These are phyloP conservation scores for Pavo muticus DNA, from an alignment of 2,113 vertebrate species.

Conservation along the genomic window DNA sequence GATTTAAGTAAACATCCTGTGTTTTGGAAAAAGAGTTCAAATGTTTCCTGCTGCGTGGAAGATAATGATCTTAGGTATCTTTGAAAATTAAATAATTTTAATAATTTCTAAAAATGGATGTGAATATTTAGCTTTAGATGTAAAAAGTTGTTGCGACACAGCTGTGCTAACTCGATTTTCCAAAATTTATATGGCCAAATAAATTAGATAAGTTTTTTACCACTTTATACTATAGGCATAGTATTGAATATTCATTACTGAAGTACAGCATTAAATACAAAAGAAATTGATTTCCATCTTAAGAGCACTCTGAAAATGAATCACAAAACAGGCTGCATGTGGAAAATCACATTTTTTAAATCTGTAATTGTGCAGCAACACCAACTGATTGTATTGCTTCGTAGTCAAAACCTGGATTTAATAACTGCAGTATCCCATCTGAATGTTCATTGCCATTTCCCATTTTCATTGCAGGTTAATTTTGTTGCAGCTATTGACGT, in stretches of 20 bases:
- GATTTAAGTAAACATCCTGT: neutral
- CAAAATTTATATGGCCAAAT: neutral
- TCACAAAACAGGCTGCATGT: neutral
- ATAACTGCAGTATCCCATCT: neutral
- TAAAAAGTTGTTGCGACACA: neutral
- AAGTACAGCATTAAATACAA: neutral
- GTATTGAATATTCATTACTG: neutral
- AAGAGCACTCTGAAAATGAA: neutral
- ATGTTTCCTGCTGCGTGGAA: neutral
- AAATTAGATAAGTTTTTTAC: neutral
- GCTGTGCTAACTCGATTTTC: neutral
- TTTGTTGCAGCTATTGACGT: constrained; percentile 98
- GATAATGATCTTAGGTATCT: neutral
- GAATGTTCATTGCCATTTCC: constrained; percentile 34
- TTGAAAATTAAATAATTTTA: neutral
- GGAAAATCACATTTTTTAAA: neutral
- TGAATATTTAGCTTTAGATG: neutral
- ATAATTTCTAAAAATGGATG: neutral
- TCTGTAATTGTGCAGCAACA: neutral
- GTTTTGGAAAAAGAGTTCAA: neutral
- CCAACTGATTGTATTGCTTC: neutral
- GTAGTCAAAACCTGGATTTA: neutral
- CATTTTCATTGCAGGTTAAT: constrained; percentile 89
- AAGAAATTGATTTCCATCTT: neutral
- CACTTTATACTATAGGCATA: neutral